These are phyloP conservation scores for Sinocyclocheilus maitianheensis DNA, from an alignment of 2,113 vertebrate genomes.

Conservation along the genomic window DNA sequence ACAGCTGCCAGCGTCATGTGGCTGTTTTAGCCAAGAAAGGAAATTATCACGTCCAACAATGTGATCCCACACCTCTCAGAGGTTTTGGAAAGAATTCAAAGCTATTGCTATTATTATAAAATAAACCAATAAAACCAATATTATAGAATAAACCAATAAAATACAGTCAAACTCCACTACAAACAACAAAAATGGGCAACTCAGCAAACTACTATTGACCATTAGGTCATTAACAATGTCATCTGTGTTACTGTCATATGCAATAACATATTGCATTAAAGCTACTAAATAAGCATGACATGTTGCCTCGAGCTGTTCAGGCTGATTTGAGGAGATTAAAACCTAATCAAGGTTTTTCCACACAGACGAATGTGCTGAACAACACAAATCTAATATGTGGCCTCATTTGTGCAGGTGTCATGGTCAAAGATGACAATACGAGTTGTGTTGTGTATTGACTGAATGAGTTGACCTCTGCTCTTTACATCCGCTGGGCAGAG, in stretches of 20 bases:
- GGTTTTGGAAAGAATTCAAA: neutral
- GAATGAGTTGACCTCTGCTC: neutral
- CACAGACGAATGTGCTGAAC: neutral
- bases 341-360: neutral
- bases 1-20: neutral
- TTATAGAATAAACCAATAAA: neutral
- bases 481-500: neutral
- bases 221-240: neutral
- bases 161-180: neutral
- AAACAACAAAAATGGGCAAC: neutral
- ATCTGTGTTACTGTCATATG: neutral
- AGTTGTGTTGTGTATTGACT: conserved; percentile 2
- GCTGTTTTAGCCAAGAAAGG: neutral
- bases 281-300: neutral
- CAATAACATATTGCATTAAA: neutral
- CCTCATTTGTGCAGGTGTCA: neutral
- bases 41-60: conserved; percentile 11
- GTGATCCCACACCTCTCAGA: neutral
- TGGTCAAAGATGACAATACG: neutral
- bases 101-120: neutral
- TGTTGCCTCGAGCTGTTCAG: neutral
- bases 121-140: neutral
- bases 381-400: neutral
- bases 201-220: neutral
- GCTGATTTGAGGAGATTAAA: neutral